phyloP scores from a whole-genome alignment of 1,140 invertebrate genomes.

The Pararge aegeria region DNA sequence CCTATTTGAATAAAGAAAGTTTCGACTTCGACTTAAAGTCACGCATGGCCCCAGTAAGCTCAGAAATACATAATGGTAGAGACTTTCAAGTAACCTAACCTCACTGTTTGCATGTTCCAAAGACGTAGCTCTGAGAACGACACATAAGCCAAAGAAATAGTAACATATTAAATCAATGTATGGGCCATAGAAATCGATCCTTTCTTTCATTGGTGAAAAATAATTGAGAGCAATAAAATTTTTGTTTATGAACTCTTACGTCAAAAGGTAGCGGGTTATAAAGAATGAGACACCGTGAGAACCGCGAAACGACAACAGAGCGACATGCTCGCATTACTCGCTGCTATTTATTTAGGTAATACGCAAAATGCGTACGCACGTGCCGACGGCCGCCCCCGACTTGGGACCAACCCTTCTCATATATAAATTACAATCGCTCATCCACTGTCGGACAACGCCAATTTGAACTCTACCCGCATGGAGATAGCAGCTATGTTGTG shows the following conservation, averaged over 20 bases:
- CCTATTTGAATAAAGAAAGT: too few relatives aligned
- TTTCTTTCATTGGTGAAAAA: too few relatives aligned
- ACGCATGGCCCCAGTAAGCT: too few relatives aligned
- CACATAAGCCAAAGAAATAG: too few relatives aligned
- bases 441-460: constrained; percentile 17
- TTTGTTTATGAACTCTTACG: neutral
- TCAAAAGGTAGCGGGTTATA: neutral
- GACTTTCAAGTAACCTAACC: too few relatives aligned
- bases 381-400: constrained; percentile 46
- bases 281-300: constrained; percentile 48
- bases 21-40: too few relatives aligned
- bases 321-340: constrained; percentile 36
- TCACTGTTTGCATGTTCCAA: too few relatives aligned
- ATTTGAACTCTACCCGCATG: constrained; percentile 37
- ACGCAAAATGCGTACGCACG: constrained; percentile 72
- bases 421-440: constrained; percentile 34
- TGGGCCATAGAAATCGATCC: too few relatives aligned
- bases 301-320: constrained; percentile 48
- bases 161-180: too few relatives aligned
- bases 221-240: too few relatives aligned
- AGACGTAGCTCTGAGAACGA: too few relatives aligned
- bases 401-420: constrained; percentile 49
- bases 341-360: constrained; percentile 74
- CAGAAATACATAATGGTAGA: too few relatives aligned
- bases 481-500: constrained; percentile 21